phyloP scores from a whole-genome alignment of 2,797 vertebrate genomes.

The Hypotaenidia okinawae region DNA sequence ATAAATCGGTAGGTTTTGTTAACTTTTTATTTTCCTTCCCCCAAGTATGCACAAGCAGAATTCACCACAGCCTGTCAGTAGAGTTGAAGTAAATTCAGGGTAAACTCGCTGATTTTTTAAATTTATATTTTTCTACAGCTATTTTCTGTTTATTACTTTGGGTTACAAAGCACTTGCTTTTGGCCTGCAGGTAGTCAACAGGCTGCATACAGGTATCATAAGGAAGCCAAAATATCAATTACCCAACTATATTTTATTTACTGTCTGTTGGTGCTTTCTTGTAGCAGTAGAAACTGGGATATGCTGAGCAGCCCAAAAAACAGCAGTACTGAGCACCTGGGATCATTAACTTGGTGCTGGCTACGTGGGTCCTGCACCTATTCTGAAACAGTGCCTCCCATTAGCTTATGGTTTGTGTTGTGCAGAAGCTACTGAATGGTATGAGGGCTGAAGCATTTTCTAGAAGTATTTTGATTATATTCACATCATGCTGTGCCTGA shows the following conservation, averaged over 20 bases:
- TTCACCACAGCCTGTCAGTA: not conserved
- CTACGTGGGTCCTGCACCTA: fast-evolving
- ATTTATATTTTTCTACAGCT: not conserved
- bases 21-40: not conserved
- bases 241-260: not conserved
- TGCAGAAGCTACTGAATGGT: not conserved
- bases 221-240: not conserved
- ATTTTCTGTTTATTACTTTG: not conserved
- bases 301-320: not conserved
- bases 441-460: not conserved
- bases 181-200: not conserved
- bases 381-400: not conserved
- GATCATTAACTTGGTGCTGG: not conserved
- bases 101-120: not conserved
- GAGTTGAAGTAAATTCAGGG: not conserved
- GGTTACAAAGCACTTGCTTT: not conserved
- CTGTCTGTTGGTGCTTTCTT: not conserved
- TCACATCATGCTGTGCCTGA: not conserved
- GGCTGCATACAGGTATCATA: not conserved
- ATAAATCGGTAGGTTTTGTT: slow-evolving; percentile 87
- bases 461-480: not conserved
- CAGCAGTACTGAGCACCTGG: not conserved
- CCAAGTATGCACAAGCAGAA: not conserved
- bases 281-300: not conserved
- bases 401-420: not conserved